phyloP scores from a whole-genome alignment of 2,797 vertebrate species.

The Mormyrus proboscirostris region DNA sequence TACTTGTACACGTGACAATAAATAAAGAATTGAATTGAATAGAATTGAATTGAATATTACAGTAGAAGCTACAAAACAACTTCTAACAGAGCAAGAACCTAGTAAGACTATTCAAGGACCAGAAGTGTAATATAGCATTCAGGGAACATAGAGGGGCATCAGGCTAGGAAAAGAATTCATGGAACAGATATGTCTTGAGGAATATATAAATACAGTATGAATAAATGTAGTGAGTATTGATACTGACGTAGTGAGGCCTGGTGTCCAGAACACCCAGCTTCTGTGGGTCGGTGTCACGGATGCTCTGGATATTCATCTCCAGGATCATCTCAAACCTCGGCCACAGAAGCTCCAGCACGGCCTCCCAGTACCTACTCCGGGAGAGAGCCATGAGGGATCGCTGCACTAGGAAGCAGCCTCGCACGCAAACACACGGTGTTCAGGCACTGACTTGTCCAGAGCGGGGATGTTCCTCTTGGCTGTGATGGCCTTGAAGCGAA shows the following conservation, averaged over 20 bases:
- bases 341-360: slow-evolving; percentile 81
- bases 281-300: slow-evolving; percentile 85
- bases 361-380: slow-evolving; percentile 78
- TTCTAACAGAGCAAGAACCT: background rate
- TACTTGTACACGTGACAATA: too few relatives aligned
- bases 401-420: background rate
- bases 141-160: background rate
- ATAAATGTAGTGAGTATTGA: background rate
- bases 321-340: slow-evolving; percentile 82
- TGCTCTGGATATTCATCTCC: slow-evolving; percentile 89
- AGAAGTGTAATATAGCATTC: background rate
- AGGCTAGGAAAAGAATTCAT: background rate
- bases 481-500: slow-evolving; percentile 78
- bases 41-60: background rate
- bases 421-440: background rate
- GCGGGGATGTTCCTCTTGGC: slow-evolving; percentile 79
- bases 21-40: too few relatives aligned
- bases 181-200: background rate
- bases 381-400: background rate
- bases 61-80: background rate
- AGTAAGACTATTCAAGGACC: background rate
- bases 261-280: slow-evolving; percentile 82
- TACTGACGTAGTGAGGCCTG: slow-evolving; percentile 78
- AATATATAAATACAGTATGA: background rate
- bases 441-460: slow-evolving; percentile 72